phyloP scores from a whole-genome alignment of 1,140 invertebrate genomes.

The Eulimnadia texana region DNA sequence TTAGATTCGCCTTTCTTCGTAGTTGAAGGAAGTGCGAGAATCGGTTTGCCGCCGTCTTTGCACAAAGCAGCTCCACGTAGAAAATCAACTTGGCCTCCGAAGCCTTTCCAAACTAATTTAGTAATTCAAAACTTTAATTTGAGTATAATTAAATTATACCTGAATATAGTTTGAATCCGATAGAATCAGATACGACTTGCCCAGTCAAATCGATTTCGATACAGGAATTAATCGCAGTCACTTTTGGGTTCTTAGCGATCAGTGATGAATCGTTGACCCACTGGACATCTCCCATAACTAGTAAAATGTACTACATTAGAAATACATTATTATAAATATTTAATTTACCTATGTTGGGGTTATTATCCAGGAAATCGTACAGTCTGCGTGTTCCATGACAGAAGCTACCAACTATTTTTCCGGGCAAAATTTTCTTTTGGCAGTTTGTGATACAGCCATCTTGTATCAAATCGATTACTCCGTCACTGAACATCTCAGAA shows the following conservation, averaged over 20 bases:
- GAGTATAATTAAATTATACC: too few relatives aligned
- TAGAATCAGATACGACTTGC: conserved; percentile 81
- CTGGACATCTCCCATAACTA: conserved; percentile 77
- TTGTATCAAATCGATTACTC: conserved; percentile 70
- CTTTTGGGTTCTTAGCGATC: conserved; percentile 67
- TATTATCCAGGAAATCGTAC: conserved; percentile 85
- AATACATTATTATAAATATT: conserved; percentile 13
- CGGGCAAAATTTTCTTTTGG: conserved; percentile 60
- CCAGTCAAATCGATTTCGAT: conserved; percentile 94
- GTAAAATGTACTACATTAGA: too few relatives aligned
- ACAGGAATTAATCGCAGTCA: conserved; percentile 92
- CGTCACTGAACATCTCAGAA: conserved; percentile 87
- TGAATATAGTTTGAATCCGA: conserved; percentile 81
- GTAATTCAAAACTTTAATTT: too few relatives aligned
- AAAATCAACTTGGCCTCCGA: conserved; percentile 90
- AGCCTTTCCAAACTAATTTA: too few relatives aligned
- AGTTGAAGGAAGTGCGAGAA: conserved; percentile 75
- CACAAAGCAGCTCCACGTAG: conserved; percentile 79
- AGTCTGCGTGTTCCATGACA: conserved; percentile 67
- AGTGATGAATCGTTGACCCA: conserved; percentile 71
- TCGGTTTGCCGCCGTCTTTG: conserved; percentile 84
- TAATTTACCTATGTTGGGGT: conserved; percentile 66
- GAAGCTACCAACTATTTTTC: conserved; percentile 76
- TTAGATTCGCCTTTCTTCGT: conserved; percentile 78
- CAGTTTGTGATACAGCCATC: conserved; percentile 74